These are phyloP conservation scores for Anomalospiza imberbis DNA, from an alignment of 2,797 vertebrate genomes.

Conservation along the genomic window DNA sequence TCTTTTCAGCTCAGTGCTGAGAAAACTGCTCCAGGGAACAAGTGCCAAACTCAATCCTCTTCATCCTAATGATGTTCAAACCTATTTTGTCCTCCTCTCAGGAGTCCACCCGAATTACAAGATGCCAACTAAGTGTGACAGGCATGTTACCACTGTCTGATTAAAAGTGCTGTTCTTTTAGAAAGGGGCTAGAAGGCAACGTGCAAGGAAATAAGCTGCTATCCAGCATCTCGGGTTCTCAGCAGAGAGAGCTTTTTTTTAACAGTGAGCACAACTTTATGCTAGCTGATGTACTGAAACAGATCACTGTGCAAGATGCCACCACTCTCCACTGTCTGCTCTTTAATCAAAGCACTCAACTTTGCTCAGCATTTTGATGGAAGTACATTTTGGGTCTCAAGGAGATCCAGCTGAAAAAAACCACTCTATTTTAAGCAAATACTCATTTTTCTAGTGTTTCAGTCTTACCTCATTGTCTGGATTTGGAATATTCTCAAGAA, in stretches of 20 bases:
- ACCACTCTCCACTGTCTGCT: neutral
- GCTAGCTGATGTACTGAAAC: neutral
- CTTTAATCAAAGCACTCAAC: neutral
- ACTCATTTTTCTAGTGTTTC: neutral
- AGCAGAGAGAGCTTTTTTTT: neutral
- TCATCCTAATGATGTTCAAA: neutral
- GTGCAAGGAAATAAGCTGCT: neutral
- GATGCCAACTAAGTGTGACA: fast-evolving
- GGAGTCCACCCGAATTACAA: neutral
- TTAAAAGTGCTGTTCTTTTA: neutral
- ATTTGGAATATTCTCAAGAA: slow-evolving; percentile 92
- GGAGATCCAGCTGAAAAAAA: neutral
- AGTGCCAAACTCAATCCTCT: neutral
- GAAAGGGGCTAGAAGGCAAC: neutral
- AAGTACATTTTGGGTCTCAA: neutral
- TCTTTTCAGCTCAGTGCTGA: neutral
- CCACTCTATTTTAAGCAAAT: neutral
- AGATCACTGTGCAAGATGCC: neutral
- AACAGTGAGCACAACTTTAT: neutral
- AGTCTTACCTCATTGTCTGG: slow-evolving; percentile 90
- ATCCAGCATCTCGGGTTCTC: neutral
- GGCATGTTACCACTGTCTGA: neutral
- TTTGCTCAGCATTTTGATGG: neutral
- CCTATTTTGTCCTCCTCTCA: neutral
- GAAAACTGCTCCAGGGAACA: neutral